Base-by-base conservation (phyloP, 2,113 vertebrate species). In the Anolis sagrei region DNA sequence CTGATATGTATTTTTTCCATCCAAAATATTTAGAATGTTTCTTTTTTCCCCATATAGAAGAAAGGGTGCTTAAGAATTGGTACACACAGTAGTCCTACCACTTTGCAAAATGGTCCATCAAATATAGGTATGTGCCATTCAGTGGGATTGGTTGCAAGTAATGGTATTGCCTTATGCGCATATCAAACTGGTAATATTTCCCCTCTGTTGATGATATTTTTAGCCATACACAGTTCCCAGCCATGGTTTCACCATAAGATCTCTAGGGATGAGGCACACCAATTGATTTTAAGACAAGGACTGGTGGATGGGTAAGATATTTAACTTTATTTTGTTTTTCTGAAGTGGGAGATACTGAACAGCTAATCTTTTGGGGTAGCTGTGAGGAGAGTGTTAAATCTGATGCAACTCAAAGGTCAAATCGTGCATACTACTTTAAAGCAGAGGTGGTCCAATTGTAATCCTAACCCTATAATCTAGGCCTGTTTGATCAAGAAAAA, bases 231-330 rank as follows among this genome's bases (percentile, higher is more conserved):
- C 91, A 94, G 96, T 91, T 96, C 97, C 87, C 98, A 99, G 93
- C 96, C 97, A 0, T 99, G 99, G 99, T 99, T 99, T 95, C 98
- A 99, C 93, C 97, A 98, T 89, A 98, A 97, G 95, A 97, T 98
- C 92, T 98, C 98, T 81, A 97, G 99, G 91, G 98, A 99, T 9
- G 98, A 99, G 78, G 97, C 98, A 92, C 98, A 99, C 83, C 97
- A 96, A 87, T 88, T 99, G 66, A 98, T 99, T 91, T 95, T 96
- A 90, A 98, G 98, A 81, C 98, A 99, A 95, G 98, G 99, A 89
- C 97, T 97, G 84, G 96, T 98, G 36, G 98, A 99, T 93, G 98
- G 99, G 99, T 99, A 93, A 94, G 96, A 87, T 84, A 74, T 81
- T 89, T 89, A 54, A 89, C 62, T 81, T 19, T 1, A 78, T 34